Base-by-base conservation (phyloP, 1,140 invertebrate species). In the Gonioctena quinquepunctata region DNA sequence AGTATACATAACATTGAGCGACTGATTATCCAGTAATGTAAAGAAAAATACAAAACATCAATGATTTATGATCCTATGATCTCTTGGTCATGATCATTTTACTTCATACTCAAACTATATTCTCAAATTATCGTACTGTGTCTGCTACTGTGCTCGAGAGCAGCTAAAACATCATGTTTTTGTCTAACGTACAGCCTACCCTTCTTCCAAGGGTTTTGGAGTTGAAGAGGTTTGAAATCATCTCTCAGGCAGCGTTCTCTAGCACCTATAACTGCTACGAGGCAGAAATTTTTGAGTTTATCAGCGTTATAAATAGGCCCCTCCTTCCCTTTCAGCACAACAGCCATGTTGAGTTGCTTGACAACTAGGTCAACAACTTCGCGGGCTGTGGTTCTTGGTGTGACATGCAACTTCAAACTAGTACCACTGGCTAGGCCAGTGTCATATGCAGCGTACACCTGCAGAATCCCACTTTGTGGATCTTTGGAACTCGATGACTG, bases 121-220 rank as follows among this genome's bases (percentile, higher is more conserved):
- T 23, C 11, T 84, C 80, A 88, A 71, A 88, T 86, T 70, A 82
- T 90, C 63, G 89, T 87, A 2, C 89, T 90, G 72, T 91, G 90
- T 73, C 91, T 91, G 76, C 90, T 92, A 64, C 91, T 92, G 81
- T 95, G 93, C 77, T 95, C 92, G 3, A 96, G 86, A 8, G 94
- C 94, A 0, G 94, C 94, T 8, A 96, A 84, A 2, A 96, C 90
- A 77, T 96, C 93, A 74, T 94, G 93, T 80, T 94, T 95, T 76
- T 94, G 91, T 23, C 96, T 85, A 0, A 98, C 94, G 83, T 96
- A 98, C 25, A 98, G 85, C 18, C 94, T 87, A 0, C 96, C 96
- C 78, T 95, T 95, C 62, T 94, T 92, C 96, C 96, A 99, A 0
- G 96, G 96, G 83, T 96, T 96, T 79, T 98, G 95, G 22, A 99